A percentile compares a stretch with the other conserved stretches of the same genome.
These are phyloP conservation scores for Blera fallax DNA, from an alignment of 2,888 invertebrate species.

Conservation along the genomic window DNA sequence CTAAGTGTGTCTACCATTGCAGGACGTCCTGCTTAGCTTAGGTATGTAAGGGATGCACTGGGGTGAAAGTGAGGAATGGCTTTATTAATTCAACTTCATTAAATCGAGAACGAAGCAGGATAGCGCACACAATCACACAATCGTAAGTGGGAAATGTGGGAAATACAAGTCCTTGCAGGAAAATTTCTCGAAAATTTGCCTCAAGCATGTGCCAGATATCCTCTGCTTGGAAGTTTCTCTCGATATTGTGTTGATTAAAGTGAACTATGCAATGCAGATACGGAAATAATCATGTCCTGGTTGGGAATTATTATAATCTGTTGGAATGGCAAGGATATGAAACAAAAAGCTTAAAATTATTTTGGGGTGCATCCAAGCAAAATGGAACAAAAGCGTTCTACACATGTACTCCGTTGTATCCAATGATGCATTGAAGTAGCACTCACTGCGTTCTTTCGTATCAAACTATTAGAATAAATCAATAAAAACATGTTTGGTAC, in stretches of 20 bases:
- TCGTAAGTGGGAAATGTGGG: neutral
- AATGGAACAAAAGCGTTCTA: no score
- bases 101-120: neutral
- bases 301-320: neutral
- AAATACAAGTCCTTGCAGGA: slow-evolving; percentile 9
- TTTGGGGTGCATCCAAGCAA: no score
- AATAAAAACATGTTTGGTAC: no score
- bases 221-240: neutral
- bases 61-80: slow-evolving; percentile 35
- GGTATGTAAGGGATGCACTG: neutral
- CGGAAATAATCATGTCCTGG: neutral
- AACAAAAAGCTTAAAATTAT: no score
- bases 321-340: neutral
- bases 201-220: neutral
- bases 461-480: no score
- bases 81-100: slow-evolving; percentile 34
- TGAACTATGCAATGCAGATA: neutral
- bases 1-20: neutral
- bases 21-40: neutral
- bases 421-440: no score
- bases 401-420: no score
- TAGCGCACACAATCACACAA: neutral
- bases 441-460: no score
- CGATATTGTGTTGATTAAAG: neutral
- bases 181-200: neutral